These are phyloP conservation scores for Incurvaria masculella DNA, from an alignment of 2,888 invertebrate genomes.

Conservation along the genomic window DNA sequence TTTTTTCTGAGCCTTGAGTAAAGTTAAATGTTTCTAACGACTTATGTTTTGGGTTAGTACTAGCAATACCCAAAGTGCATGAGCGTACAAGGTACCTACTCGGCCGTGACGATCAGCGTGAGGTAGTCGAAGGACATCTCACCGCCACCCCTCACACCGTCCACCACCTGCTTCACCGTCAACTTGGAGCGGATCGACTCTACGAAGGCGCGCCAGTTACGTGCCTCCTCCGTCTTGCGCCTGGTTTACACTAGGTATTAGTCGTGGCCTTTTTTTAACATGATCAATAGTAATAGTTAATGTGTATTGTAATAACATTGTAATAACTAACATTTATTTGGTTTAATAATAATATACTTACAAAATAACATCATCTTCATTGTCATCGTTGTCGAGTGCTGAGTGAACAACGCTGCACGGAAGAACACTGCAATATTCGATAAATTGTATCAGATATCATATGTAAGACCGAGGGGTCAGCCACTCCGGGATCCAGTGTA, in stretches of 20 bases:
- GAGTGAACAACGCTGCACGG: conserved; percentile 60
- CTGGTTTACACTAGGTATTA: too few relatives aligned
- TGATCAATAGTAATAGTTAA: too few relatives aligned
- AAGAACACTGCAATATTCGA: conserved; percentile 57
- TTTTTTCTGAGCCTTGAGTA: too few relatives aligned
- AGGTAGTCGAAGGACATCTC: conserved; percentile 80
- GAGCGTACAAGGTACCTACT: conserved; percentile 53
- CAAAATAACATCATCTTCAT: conserved; percentile 33
- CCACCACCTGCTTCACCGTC: conserved; percentile 81
- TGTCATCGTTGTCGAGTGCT: conserved; percentile 29
- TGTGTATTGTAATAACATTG: background rate
- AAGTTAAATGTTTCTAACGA: too few relatives aligned
- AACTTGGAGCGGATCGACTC: conserved; percentile 75
- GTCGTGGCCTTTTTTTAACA: too few relatives aligned
- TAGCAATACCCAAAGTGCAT: background rate
- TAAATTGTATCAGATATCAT: too few relatives aligned
- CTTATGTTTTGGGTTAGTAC: background rate
- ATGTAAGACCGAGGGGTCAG: too few relatives aligned
- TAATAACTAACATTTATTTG: conserved; percentile 15
- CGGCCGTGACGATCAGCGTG: conserved; percentile 74
- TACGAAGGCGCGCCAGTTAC: conserved; percentile 68
- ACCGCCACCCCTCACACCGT: conserved; percentile 73
- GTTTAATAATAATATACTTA: too few relatives aligned
- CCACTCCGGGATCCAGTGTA: too few relatives aligned
- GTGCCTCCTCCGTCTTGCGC: conserved; percentile 51